phyloP scores from a whole-genome alignment of 2,797 vertebrate species.

The Poeciliopsis presidionis region DNA sequence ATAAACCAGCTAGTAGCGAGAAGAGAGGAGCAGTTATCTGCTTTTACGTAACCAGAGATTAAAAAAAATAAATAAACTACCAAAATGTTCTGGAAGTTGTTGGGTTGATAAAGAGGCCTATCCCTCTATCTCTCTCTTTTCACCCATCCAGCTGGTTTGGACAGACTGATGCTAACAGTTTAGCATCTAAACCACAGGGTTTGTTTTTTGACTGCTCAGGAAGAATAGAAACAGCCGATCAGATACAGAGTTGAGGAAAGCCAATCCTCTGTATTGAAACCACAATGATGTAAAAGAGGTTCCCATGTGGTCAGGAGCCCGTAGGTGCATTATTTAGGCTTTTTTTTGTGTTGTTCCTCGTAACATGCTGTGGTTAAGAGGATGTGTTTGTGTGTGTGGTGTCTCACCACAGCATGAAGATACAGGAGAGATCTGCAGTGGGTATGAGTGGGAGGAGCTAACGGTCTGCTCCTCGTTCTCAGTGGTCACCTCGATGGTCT shows the following conservation, averaged over 20 bases:
- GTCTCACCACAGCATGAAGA: constrained; percentile 91
- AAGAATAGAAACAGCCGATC: not conserved
- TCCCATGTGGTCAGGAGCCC: constrained; percentile 2
- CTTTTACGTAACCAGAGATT: not conserved
- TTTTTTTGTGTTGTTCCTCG: not conserved
- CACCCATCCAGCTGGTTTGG: not conserved
- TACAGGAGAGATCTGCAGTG: constrained; percentile 95
- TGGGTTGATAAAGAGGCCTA: not conserved
- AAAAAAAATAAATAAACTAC: not conserved
- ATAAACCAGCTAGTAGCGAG: not conserved
- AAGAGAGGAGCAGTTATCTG: not conserved
- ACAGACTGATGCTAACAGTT: not conserved
- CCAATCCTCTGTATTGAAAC: not conserved
- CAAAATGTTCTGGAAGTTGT: not conserved
- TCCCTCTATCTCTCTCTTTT: not conserved
- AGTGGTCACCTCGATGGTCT: constrained; percentile 97
- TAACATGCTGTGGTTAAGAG: not conserved
- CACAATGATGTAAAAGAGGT: not conserved
- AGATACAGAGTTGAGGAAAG: not conserved
- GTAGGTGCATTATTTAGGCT: not conserved
- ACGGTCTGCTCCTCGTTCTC: constrained; percentile 95
- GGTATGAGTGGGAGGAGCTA: constrained; percentile 92
- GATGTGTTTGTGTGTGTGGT: not conserved
- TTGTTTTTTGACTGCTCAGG: not conserved
- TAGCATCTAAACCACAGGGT: not conserved